These are phyloP conservation scores for Conus canariensis DNA, from an alignment of 2,888 invertebrate species.

Conservation along the genomic window DNA sequence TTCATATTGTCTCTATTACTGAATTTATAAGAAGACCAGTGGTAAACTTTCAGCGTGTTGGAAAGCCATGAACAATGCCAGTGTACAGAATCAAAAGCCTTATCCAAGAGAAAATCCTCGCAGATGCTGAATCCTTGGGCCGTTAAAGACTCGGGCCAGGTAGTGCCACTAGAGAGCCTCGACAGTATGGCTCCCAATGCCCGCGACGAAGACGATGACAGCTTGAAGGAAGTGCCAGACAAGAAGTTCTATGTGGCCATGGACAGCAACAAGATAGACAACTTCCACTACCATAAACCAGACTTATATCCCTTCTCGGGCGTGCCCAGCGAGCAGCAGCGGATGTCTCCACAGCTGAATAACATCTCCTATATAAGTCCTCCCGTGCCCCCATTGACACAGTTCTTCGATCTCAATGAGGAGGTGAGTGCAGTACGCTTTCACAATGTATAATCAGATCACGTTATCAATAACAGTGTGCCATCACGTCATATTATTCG, in stretches of 20 bases:
- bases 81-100: too few relatives aligned
- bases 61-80: too few relatives aligned
- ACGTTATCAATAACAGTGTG: too few relatives aligned
- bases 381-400: slow-evolving; percentile 86
- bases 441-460: too few relatives aligned
- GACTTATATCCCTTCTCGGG: slow-evolving; percentile 79
- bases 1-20: too few relatives aligned
- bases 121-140: slow-evolving; percentile 87
- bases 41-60: too few relatives aligned
- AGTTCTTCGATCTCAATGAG: slow-evolving; percentile 62
- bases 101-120: background rate
- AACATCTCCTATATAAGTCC: slow-evolving; percentile 89
- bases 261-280: slow-evolving; percentile 91
- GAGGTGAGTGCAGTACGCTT: background rate
- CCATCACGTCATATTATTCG: too few relatives aligned
- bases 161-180: slow-evolving; percentile 76
- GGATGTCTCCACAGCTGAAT: slow-evolving; percentile 91
- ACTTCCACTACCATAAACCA: slow-evolving; percentile 88
- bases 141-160: slow-evolving; percentile 81
- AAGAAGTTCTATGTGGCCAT: slow-evolving; percentile 91
- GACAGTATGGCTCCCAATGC: slow-evolving; percentile 8
- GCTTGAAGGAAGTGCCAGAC: slow-evolving; percentile 81
- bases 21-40: too few relatives aligned
- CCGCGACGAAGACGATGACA: background rate
- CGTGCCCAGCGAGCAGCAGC: slow-evolving; percentile 82